phyloP scores from a whole-genome alignment of 2,888 invertebrate species.

The Mellilla xanthometata region DNA sequence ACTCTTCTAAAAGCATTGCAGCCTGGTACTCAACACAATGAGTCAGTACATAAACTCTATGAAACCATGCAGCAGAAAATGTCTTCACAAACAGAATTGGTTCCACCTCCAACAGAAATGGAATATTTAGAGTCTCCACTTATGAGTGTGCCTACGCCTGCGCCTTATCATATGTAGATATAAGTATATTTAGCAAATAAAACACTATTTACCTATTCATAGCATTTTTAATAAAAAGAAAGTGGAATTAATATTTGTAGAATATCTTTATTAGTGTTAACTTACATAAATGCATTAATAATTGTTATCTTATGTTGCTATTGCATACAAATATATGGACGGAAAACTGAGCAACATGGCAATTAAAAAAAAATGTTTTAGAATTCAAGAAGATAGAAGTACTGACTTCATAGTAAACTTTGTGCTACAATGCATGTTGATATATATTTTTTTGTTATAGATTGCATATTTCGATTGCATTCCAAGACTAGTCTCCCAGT shows the following conservation, averaged over 20 bases:
- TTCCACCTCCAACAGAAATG: constrained; percentile 84
- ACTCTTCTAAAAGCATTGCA: constrained; percentile 91
- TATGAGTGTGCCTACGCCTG: constrained; percentile 92
- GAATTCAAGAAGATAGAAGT: neutral
- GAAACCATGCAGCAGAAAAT: constrained; percentile 91
- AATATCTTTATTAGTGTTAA: constrained; percentile 69
- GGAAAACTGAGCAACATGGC: constrained; percentile 19
- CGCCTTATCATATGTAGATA: constrained; percentile 83
- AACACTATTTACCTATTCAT: constrained; percentile 31
- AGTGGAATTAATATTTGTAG: constrained; percentile 44
- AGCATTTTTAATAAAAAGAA: constrained; percentile 37
- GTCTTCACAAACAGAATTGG: constrained; percentile 86
- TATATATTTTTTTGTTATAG: too few species aligned
- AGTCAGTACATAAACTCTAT: constrained; percentile 91
- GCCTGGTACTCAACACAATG: constrained; percentile 90
- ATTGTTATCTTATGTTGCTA: constrained; percentile 18
- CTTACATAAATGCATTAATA: constrained; percentile 56
- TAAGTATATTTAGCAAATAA: constrained; percentile 31
- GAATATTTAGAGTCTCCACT: constrained; percentile 92
- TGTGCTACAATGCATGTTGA: too few species aligned
- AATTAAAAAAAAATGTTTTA: constrained; percentile 2
- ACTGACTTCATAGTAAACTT: constrained; percentile 5
- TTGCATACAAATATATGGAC: constrained; percentile 18
- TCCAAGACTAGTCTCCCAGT: too few species aligned
- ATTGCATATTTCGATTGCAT: too few species aligned